Base-by-base conservation (phyloP, 1,140 invertebrate genomes). In the Nephotettix cincticeps region DNA sequence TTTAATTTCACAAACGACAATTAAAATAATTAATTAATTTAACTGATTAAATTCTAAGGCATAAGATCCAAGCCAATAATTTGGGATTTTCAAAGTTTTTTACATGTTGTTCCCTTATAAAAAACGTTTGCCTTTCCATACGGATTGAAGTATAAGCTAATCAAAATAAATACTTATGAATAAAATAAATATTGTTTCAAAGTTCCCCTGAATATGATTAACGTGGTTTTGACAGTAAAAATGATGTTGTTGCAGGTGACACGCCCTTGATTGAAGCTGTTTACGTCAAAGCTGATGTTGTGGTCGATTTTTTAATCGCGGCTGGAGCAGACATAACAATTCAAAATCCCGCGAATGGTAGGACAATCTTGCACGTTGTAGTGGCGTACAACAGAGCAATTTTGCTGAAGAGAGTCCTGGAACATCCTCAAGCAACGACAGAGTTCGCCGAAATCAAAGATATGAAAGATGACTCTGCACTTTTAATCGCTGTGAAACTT, bases 401-500 rank as follows among this genome's bases (percentile, higher is more conserved):
- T n/a, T 25, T 65, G 30, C 36, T 65, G 1, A 19, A 40, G 29
- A 27, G 9, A 29, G 11, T 25, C 14, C 6, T 63, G 3, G 1
- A 17, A 2, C 23, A 63, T 63, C 58, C 58, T 4, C 11, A 27
- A 23, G 11, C 23, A 2, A 63, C 58, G 4, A 11, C 4, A 19
- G 58, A 63, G 9, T 63, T 63, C 19, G 23, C 28, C 11, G 58
- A 63, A 51, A 3, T 61, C 28, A 65, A 14, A 36, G 63, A 65
- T 25, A 27, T 36, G 2, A 17, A 30, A n/a, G 63, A 27, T 11
- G 63, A 65, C n/a, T n/a, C 63, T 30, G 63, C 63, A 21, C 63
- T 65, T 25, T 25, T 65, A 14, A 36, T 65, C 29, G 63, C 63
- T 2, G 63, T 65, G 4, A 32, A 43, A 13, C 25, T 65, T 3